A percentile compares a stretch with the other conserved stretches of the same genome.
Conservation (phyloP, 2,888 invertebrate genomes). For the Oscheius sp. region DNA sequence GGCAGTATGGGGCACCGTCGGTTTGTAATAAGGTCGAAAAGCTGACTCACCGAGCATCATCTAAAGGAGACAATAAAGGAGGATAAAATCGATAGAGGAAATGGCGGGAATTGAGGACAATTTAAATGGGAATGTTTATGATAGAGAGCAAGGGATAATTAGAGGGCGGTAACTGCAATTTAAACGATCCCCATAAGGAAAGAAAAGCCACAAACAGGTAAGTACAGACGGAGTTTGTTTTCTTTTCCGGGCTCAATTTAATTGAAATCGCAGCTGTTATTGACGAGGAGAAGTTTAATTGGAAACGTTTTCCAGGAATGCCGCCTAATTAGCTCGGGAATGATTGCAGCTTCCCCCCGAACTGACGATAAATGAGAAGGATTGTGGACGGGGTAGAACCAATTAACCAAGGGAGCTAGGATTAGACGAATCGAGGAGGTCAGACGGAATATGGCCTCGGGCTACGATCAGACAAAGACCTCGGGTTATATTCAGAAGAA, state of each 20-base stretch:
- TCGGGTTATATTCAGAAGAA: not conserved
- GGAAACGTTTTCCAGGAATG: not conserved
- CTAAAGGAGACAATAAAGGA: too few species aligned
- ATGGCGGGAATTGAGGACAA: too few species aligned
- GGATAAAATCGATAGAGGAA: too few species aligned
- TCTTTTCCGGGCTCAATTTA: not conserved
- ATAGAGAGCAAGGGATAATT: too few species aligned
- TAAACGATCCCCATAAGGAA: too few species aligned
- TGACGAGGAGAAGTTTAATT: not conserved
- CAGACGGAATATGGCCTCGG: conserved; percentile 3
- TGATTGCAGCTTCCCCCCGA: conserved; percentile 24
- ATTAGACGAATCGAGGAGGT: not conserved
- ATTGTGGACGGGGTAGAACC: conserved; percentile 28
- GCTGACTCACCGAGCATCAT: conserved; percentile 36
- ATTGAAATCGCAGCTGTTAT: conserved; percentile 12
- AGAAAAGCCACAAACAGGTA: too few species aligned
- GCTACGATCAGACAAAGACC: not conserved
- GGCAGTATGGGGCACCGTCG: conserved; percentile 3
- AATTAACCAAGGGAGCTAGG: conserved; percentile 2
- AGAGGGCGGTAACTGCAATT: too few species aligned
- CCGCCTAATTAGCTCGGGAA: conserved; percentile 18
- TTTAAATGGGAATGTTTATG: too few species aligned
- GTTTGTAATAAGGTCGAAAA: conserved; percentile 34
- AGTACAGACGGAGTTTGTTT: too few species aligned
- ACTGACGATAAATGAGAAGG: conserved; percentile 34